Percentiles rank a stretch among this genome's conserved stretches.
Conservation (phyloP, 1,140 invertebrate genomes). For the Orius insidiosus region DNA sequence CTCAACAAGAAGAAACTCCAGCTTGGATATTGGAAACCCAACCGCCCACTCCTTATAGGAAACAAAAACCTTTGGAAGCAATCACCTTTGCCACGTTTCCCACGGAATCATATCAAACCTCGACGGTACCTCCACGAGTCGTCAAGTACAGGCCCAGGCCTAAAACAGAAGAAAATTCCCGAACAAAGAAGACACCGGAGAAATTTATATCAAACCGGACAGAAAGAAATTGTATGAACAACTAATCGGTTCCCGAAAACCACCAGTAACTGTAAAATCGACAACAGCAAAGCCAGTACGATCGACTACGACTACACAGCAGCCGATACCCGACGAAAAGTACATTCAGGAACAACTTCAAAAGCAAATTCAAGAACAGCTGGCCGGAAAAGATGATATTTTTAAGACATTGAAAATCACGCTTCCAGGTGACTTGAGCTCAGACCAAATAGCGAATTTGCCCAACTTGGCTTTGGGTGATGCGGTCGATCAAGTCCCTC, state of each 20-base stretch:
- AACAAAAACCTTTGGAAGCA: conserved; percentile 14
- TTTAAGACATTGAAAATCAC: conserved; percentile 16
- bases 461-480: conserved; percentile 11
- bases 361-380: conserved; percentile 16
- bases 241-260: conserved; percentile 11
- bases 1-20: conserved; percentile 25
- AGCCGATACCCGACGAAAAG: conserved; percentile 2
- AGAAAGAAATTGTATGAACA: conserved; percentile 19
- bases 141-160: conserved; percentile 13
- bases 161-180: conserved; percentile 11
- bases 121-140: conserved; percentile 2
- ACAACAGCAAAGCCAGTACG: conserved; percentile 2
- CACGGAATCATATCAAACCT: conserved; percentile 2
- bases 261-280: not conserved
- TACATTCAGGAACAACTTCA: conserved; percentile 16
- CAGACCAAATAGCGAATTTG: conserved; percentile 16
- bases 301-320: conserved; percentile 7
- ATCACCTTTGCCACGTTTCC: conserved; percentile 13
- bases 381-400: conserved; percentile 16
- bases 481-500: conserved; percentile 4
- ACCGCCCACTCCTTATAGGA: conserved; percentile 26
- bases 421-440: conserved; percentile 11
- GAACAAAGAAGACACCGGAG: not conserved
- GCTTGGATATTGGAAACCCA: conserved; percentile 26
- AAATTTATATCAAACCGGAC: conserved; percentile 14